A percentile compares a stretch with the other conserved stretches of the same genome.
These are phyloP conservation scores for Daubentonia madagascariensis DNA, from an alignment of 2,113 vertebrate species.

Conservation along the genomic window DNA sequence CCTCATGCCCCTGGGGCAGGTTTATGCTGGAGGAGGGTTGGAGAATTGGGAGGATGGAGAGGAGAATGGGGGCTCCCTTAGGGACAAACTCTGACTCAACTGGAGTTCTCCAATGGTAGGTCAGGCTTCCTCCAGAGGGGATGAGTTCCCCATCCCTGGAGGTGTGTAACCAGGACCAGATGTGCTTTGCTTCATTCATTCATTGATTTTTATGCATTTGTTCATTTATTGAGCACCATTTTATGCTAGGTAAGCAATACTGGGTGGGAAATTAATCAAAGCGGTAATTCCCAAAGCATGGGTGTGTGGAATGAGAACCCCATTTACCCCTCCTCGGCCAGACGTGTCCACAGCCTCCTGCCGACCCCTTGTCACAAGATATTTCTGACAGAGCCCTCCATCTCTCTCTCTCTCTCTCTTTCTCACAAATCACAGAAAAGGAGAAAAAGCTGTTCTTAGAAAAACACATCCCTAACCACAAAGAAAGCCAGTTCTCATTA, in stretches of 20 bases:
- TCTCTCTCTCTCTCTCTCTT: no score
- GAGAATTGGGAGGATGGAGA: background rate
- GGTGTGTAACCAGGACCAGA: background rate
- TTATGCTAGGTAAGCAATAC: rapidly evolving
- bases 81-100: background rate
- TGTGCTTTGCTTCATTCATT: background rate
- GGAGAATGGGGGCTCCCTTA: no score
- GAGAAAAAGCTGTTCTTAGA: background rate
- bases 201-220: background rate
- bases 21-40: background rate
- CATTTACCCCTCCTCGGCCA: background rate
- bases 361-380: background rate
- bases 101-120: background rate
- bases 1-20: background rate
- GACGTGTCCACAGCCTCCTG: background rate
- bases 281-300: no score
- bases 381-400: background rate
- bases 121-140: background rate
- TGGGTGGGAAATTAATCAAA: background rate
- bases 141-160: background rate
- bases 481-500: background rate
- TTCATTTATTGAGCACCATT: background rate
- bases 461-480: background rate
- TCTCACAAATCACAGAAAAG: background rate
- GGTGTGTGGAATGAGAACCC: background rate